Evolutionary conservation across 2,888 invertebrate genomes (phyloP).

Genomic region (Tachystola acroxantha): DNA sequence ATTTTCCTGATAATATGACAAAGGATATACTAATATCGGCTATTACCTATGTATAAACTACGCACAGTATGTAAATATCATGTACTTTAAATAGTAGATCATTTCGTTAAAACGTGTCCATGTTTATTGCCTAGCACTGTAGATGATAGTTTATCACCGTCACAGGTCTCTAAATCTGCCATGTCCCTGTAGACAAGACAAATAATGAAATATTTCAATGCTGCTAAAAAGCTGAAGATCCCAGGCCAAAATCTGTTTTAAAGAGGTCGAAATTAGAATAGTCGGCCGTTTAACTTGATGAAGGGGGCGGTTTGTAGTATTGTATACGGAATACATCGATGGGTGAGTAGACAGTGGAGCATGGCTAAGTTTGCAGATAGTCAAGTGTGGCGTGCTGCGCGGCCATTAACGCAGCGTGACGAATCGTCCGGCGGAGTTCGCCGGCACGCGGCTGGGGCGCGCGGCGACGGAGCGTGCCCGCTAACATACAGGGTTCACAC

Average conservation of each 20-base stretch:
- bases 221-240: too few relatives aligned
- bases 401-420: conserved; percentile 76
- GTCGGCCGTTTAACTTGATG: neutral
- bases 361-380: conserved; percentile 56
- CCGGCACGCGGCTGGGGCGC: conserved; percentile 31
- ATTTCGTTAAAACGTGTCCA: too few relatives aligned
- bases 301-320: conserved; percentile 1
- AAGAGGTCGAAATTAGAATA: neutral
- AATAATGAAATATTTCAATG: too few relatives aligned
- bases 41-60: too few relatives aligned
- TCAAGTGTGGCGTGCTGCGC: conserved; percentile 69
- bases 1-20: conserved; percentile 4
- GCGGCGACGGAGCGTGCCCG: conserved; percentile 31
- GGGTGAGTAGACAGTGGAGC: neutral
- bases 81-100: too few relatives aligned
- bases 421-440: conserved; percentile 59
- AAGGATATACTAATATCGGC: conserved; percentile 4
- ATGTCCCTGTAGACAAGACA: too few relatives aligned
- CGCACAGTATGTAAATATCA: too few relatives aligned
- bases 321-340: conserved; percentile 7
- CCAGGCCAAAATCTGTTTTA: too few relatives aligned
- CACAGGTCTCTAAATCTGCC: too few relatives aligned
- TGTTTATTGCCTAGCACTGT: too few relatives aligned
- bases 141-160: too few relatives aligned
- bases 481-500: neutral